phyloP scores from a whole-genome alignment of 2,888 invertebrate genomes.

The Anodontia alba region DNA sequence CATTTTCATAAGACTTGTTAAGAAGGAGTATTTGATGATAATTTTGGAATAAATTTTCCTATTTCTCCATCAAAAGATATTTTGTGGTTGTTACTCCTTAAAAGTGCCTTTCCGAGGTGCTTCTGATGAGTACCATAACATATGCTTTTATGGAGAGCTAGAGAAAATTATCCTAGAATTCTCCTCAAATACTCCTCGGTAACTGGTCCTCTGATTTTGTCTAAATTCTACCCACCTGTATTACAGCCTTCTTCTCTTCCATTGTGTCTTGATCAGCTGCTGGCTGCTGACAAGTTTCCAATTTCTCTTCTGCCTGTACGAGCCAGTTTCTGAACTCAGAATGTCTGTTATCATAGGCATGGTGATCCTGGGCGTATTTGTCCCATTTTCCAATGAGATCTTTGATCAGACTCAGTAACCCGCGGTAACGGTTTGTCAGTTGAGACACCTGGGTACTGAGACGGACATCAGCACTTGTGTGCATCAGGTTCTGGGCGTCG shows the following conservation, averaged over 20 bases:
- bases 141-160: no score
- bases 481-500: slow-evolving; percentile 93
- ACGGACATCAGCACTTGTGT: slow-evolving; percentile 92
- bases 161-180: no score
- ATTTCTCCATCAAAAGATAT: no score
- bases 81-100: no score
- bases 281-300: slow-evolving; percentile 92
- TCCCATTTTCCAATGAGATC: slow-evolving; percentile 96
- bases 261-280: slow-evolving; percentile 93
- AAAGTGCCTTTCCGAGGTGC: no score
- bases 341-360: slow-evolving; percentile 95
- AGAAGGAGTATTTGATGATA: no score
- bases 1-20: no score
- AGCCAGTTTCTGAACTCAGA: slow-evolving; percentile 98
- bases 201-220: no score
- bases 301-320: slow-evolving; percentile 93
- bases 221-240: slow-evolving; percentile 82
- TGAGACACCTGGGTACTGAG: slow-evolving; percentile 92
- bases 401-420: slow-evolving; percentile 94
- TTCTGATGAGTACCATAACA: no score
- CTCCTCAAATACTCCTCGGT: no score
- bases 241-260: slow-evolving; percentile 90
- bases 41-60: no score
- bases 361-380: slow-evolving; percentile 95
- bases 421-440: slow-evolving; percentile 95